Evolutionary conservation across 2,113 vertebrate species (phyloP), one percentile per base, ranked within the genome.

Genomic region (Hemicordylus capensis): DNA sequence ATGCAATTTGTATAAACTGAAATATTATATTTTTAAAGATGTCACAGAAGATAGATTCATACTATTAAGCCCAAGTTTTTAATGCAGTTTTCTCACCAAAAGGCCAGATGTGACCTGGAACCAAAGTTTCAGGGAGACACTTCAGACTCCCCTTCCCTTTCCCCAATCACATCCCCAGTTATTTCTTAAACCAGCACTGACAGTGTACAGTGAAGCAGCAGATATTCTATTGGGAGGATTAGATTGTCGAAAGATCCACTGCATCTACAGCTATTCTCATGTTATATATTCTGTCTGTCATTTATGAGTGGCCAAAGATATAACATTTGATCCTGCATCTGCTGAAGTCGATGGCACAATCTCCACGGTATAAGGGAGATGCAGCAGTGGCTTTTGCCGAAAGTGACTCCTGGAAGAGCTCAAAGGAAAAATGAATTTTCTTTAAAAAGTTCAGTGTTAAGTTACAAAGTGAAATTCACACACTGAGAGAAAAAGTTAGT

Each of bases 401-500:
- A 73, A 85, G 84, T 73, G 54, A 73, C 58, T 80, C 19, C 56
- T 80, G 56, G 39, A 73, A 87, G 80, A 88, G 56, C 31, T 9
- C 79, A 85, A 87, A 67, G 61, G 84, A 7, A 22, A 75, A 90
- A 90, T 69, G 72, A 89, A 92, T 83, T 67, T 1, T n/a, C n/a
- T n/a, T n/a, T 81, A 87, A 69, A 86, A 91, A 92, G 56, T 93
- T 90, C 80, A 90, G 69, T 15, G 79, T 44, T 2, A 92, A 92
- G 83, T 90, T 93, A 88, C 87, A 76, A 93, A 86, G n/a, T 31
- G 48, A 87, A 9, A 82, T 80, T 89, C 88, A 44, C 42, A 87
- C 90, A 84, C 37, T 58, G 90, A 91, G 85, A 93, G 85, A 88
- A 26, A 51, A 51, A 39, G 61, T 51, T 76, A 34, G 7, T 91